Evolutionary conservation across 2,113 vertebrate species (phyloP).

Genomic region (Xenus cinereus): DNA sequence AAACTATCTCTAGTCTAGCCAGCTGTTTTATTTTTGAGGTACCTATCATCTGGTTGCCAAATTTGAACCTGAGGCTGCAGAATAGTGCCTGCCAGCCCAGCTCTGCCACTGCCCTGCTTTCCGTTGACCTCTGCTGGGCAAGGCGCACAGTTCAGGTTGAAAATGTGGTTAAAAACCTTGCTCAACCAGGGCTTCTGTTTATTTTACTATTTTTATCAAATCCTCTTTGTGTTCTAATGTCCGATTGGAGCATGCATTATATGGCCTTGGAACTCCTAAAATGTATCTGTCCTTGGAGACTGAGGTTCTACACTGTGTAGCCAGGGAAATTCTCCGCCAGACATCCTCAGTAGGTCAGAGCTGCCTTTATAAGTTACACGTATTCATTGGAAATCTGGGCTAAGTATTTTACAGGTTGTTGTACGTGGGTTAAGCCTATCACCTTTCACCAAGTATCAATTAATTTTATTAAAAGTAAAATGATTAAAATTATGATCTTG

Average conservation of each 20-base stretch:
- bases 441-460: not conserved
- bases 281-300: accelerated
- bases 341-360: not conserved
- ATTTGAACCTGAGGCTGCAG: not conserved
- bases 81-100: not conserved
- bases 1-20: not conserved
- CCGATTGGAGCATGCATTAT: not conserved
- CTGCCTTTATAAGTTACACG: not conserved
- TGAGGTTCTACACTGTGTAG: not conserved
- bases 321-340: not conserved
- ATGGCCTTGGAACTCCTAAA: not conserved
- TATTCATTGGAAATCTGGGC: not conserved
- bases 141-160: not conserved
- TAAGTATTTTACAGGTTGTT: not conserved
- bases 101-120: not conserved
- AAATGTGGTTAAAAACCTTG: not conserved
- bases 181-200: not conserved
- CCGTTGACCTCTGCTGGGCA: not conserved
- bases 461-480: not conserved
- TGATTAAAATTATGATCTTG: not conserved
- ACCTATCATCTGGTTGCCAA: not conserved
- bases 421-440: not conserved
- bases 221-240: not conserved
- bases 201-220: not conserved
- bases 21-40: not conserved